These are phyloP conservation scores for Oreocharis arfaki DNA, from an alignment of 2,113 vertebrate genomes.

Conservation along the genomic window DNA sequence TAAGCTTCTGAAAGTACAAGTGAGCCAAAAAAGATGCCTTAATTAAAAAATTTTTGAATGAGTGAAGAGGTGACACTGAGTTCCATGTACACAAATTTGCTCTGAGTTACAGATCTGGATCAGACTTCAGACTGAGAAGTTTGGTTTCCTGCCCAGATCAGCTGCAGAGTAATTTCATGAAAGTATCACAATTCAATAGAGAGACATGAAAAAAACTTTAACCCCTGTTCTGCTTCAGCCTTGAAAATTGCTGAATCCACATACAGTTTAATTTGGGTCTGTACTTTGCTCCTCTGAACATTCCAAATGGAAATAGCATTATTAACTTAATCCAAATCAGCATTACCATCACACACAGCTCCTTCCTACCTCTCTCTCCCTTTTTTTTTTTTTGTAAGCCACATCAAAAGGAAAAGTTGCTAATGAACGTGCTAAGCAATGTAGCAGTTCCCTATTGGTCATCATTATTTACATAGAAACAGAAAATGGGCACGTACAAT, in stretches of 20 bases:
- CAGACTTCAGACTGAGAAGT: not conserved
- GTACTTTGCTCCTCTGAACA: not conserved
- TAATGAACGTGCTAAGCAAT: not conserved
- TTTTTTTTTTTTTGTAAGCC: not conserved
- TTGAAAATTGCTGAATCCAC: not conserved
- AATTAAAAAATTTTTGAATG: not conserved
- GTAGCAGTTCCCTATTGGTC: not conserved
- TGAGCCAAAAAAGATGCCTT: not conserved
- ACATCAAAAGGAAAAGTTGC: not conserved
- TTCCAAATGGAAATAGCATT: not conserved
- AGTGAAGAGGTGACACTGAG: not conserved
- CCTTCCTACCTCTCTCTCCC: accelerated
- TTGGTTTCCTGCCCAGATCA: constrained; percentile 29
- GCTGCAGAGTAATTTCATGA: not conserved
- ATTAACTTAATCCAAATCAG: not conserved
- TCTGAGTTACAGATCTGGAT: not conserved
- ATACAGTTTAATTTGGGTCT: not conserved
- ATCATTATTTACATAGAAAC: constrained; percentile 5
- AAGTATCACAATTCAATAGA: not conserved
- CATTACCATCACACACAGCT: not conserved
- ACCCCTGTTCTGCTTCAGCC: not conserved
- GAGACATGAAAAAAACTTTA: not conserved
- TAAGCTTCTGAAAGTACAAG: not conserved
- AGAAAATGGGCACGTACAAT: constrained; percentile 9
- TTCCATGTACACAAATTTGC: not conserved